Base-by-base conservation (phyloP, 1,140 invertebrate genomes). In the Portunus trituberculatus region DNA sequence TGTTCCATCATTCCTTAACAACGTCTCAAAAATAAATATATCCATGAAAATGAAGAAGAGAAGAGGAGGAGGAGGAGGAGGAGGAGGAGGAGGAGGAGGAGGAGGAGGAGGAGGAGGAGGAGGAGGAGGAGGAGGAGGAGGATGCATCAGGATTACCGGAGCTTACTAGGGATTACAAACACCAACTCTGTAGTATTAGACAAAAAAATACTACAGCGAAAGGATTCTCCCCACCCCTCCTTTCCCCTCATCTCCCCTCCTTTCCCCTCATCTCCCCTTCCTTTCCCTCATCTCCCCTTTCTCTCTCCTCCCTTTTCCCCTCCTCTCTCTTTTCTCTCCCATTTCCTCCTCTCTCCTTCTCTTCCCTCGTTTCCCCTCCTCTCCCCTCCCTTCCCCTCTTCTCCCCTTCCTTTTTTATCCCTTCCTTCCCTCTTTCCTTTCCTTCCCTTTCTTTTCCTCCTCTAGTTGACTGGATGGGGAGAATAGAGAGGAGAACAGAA, bases 101-200 rank as follows among this genome's bases (percentile, higher is more conserved):
- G n/a, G 67, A 76, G n/a, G 20, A 76, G n/a, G 67, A 76, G n/a
- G n/a, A 76, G 67, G 67, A 76, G 67, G n/a, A 76, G n/a, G 67
- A 76, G 67, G 67, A 76, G n/a, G 20, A 76, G 67, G 67, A 76
- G n/a, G 67, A 76, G 67, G 67, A 76, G n/a, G 67, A 76, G 67
- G 67, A 76, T 12, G 67, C 67, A 20, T 76, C 67, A 76, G n/a
- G 12, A n/a, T n/a, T n/a, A 76, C 12, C 25, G 20, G 6, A 76
- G 6, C 67, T n/a, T 76, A 20, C 67, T 8, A 76, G n/a, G 12
- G 67, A 76, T n/a, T 76, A 20, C 67, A 76, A 20, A 76, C 67
- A 76, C 4, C 12, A 20, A 76, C 20, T 76, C n/a, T 76, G 12
- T 20, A 76, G n/a, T 25, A 76, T 76, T 25, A 14, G 16, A n/a